A percentile compares a stretch with the other conserved stretches of the same genome.
Conservation (phyloP, 2,113 vertebrate genomes). For the Progne subis region DNA sequence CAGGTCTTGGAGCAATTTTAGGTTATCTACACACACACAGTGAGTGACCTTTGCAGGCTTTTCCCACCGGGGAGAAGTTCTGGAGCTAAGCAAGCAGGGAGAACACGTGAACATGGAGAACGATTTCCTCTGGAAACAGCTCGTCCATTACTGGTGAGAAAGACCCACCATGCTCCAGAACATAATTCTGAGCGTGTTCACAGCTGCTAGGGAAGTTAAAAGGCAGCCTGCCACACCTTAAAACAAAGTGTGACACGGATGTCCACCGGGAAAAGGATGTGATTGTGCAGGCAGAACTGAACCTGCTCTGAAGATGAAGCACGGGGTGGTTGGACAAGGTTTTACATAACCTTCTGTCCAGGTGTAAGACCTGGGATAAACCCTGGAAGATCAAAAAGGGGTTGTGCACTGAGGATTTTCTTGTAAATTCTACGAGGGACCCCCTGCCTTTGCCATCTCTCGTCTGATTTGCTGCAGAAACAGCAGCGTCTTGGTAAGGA, state of each 20-base stretch:
- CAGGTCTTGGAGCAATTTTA: neutral
- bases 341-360: neutral
- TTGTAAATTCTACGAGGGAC: accelerated
- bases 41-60: neutral
- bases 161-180: neutral
- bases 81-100: neutral
- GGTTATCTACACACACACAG: neutral
- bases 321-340: neutral
- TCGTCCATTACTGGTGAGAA: neutral
- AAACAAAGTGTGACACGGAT: neutral
- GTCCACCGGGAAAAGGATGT: neutral
- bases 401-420: neutral
- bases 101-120: neutral
- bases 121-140: neutral
- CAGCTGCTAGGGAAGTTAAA: neutral
- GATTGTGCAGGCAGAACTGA: neutral
- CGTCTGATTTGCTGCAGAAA: neutral
- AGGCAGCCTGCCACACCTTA: neutral
- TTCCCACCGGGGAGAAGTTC: neutral
- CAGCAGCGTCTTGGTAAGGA: neutral
- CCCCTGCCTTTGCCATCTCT: neutral
- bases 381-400: neutral
- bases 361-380: neutral
- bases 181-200: neutral
- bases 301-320: neutral